Percentiles rank a stretch among this genome's conserved stretches.
Conservation (phyloP, 1,140 invertebrate species). For the Leptinotarsa lineolata region DNA sequence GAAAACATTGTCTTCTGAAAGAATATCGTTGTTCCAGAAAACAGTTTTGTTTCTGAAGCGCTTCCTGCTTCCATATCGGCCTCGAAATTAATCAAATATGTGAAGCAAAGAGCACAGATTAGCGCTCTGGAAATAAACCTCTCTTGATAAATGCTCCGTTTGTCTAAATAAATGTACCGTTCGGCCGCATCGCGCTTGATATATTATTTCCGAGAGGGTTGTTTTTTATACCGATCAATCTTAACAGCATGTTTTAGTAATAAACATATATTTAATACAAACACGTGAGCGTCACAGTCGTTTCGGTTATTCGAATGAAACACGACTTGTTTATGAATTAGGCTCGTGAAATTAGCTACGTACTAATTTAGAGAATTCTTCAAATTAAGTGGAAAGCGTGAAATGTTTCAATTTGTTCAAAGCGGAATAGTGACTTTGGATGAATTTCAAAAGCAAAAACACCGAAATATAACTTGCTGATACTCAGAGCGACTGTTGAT, state of each 20-base stretch:
- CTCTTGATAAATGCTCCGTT: slow-evolving; percentile 42
- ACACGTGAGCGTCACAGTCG: slow-evolving; percentile 24
- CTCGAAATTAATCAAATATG: slow-evolving; percentile 29
- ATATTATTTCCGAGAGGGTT: slow-evolving; percentile 45
- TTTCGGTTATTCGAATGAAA: slow-evolving; percentile 20
- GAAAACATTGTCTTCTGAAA: too few species aligned
- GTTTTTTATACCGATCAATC: slow-evolving; percentile 42
- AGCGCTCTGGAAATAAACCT: slow-evolving; percentile 32
- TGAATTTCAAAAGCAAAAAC: too few species aligned
- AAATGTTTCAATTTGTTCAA: too few species aligned
- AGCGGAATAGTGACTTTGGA: too few species aligned
- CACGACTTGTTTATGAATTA: slow-evolving; percentile 13
- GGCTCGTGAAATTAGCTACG: slow-evolving; percentile 1
- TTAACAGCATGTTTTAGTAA: slow-evolving; percentile 35
- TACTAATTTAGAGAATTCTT: neutral
- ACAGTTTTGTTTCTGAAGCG: too few species aligned
- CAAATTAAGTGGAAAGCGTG: neutral
- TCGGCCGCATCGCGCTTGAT: slow-evolving; percentile 39
- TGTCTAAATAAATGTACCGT: slow-evolving; percentile 44
- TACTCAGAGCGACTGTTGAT: too few species aligned
- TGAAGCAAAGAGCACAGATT: slow-evolving; percentile 30
- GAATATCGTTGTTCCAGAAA: too few species aligned
- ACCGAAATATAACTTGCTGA: too few species aligned
- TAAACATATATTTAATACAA: slow-evolving; percentile 35
- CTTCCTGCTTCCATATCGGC: slow-evolving; percentile 4